Base-by-base conservation (phyloP, 2,797 vertebrate genomes). In the Clarias fuscus region DNA sequence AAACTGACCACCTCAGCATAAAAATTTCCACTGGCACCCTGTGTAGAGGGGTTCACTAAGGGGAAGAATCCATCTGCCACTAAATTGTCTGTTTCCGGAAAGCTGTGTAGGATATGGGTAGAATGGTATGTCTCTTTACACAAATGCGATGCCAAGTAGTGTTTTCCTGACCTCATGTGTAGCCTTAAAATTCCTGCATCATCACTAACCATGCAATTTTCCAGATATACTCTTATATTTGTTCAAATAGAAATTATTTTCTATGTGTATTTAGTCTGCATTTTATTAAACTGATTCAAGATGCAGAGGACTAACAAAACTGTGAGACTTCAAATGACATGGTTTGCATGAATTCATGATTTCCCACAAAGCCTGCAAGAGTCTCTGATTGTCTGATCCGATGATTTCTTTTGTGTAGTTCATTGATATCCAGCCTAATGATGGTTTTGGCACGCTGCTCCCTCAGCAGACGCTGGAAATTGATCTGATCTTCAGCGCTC, bases 361-460 rank as follows among this genome's bases (percentile, higher is more conserved):
- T 4, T 3, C 3, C 27, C 18, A 22, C 75, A 59, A 59, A 5
- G 4, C 17, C 48, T 75, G 37, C 58, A 62, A 24, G 77, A 37
- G 18, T 79, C 30, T 24, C 77, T 24, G 30, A 79, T 37, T 24
- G 11, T 14, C 43, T 76, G 48, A 20, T 82, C 48, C 5, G 0
- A 33, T 83, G 15, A 68, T 37, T 67, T 84, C 27, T 90, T 88
- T 22, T 68, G 43, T 88, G 1, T 91, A 99, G 98, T 98, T 94
- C 88, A 90, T 98, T 70, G 96, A 99, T 78, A 90, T 99, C 89
- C 97, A 99, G 58, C 98, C 98, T 61, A 96, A 93, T 0, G 95
- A 98, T 0, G 97, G 98, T 48, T 95, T 99, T 82, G 97, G 97
- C 72, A 95, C 93, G 0, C 90, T 99, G 88, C 95, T 98, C 64